Percentiles rank a stretch among this genome's conserved stretches.
phyloP scores from a whole-genome alignment of 2,888 invertebrate species.

The Dione juno region DNA sequence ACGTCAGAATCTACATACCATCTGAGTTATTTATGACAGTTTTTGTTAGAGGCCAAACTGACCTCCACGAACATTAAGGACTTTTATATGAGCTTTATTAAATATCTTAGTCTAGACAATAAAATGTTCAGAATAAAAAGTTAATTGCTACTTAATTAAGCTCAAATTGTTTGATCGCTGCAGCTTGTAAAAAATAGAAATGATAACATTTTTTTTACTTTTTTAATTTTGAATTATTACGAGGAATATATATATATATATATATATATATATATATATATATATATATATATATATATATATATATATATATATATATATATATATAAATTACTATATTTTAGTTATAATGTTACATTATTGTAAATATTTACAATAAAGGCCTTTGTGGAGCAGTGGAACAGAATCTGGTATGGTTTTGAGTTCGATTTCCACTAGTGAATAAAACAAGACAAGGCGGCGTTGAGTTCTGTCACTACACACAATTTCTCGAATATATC shows the following conservation, averaged over 20 bases:
- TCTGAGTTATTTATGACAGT: slow-evolving; percentile 22
- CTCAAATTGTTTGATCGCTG: neutral
- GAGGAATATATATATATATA: no score
- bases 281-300: no score
- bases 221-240: no score
- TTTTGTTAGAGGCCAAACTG: slow-evolving; percentile 5
- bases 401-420: no score
- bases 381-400: no score
- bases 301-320: no score
- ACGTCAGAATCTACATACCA: slow-evolving; percentile 21
- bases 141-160: slow-evolving; percentile 14
- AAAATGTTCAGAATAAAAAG: slow-evolving; percentile 11
- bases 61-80: slow-evolving; percentile 22
- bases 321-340: no score
- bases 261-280: no score
- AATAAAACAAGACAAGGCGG: no score
- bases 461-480: neutral
- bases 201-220: neutral
- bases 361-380: no score
- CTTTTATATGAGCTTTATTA: slow-evolving; percentile 13
- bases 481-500: neutral
- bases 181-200: neutral
- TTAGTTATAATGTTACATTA: no score
- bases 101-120: slow-evolving; percentile 15
- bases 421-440: no score